Evolutionary conservation across 2,888 invertebrate species (phyloP).

Genomic region (Chromoteleia sp.): DNA sequence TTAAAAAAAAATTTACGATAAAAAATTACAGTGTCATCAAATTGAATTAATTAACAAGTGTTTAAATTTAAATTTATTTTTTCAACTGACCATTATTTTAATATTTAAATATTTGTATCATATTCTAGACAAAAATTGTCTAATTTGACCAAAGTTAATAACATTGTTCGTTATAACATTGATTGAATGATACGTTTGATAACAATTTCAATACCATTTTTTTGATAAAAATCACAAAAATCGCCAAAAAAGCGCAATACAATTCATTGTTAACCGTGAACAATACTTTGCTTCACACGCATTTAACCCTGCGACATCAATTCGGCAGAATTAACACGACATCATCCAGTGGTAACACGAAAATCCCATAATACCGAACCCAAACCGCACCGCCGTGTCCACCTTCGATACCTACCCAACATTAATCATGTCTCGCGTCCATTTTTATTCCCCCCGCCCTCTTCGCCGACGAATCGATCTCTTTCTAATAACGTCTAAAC

Average conservation of each 20-base stretch:
- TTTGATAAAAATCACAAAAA: neutral
- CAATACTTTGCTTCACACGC: neutral
- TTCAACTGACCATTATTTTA: too few species aligned
- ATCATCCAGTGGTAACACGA: constrained; percentile 19
- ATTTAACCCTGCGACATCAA: constrained; percentile 2
- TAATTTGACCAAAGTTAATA: too few species aligned
- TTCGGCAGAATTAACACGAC: neutral
- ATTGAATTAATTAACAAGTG: too few species aligned
- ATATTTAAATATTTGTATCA: too few species aligned
- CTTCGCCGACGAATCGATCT: neutral
- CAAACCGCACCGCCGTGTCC: constrained; percentile 4
- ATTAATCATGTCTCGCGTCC: neutral
- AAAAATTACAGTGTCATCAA: too few species aligned
- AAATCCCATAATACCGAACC: constrained; percentile 19
- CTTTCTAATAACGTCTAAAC: neutral
- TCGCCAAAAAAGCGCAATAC: too few species aligned
- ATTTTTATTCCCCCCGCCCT: neutral
- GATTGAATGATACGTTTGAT: too few species aligned
- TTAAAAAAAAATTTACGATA: too few species aligned
- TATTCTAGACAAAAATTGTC: too few species aligned
- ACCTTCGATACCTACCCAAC: neutral
- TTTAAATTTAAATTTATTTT: too few species aligned
- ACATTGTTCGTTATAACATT: too few species aligned
- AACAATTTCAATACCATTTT: too few species aligned
- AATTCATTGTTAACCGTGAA: neutral